Conservation (phyloP, 1,140 invertebrate species). For the Eubasilissa regina region DNA sequence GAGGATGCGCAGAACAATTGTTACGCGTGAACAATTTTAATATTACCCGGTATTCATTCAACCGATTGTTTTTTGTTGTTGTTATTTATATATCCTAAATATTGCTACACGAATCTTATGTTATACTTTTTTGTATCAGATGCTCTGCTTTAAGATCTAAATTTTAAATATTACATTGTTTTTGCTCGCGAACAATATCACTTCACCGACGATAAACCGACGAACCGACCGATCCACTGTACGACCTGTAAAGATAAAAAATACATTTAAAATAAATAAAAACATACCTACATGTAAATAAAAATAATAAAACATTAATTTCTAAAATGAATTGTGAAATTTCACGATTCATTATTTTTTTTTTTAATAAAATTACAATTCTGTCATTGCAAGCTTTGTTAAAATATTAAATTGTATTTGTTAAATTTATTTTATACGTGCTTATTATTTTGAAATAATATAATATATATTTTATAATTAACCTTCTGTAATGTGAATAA, state of each 20-base stretch:
- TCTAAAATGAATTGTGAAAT: background rate
- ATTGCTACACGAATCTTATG: background rate
- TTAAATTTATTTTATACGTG: no score
- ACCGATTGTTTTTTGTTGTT: no score
- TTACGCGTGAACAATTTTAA: no score
- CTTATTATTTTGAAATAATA: no score
- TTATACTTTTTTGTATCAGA: conserved; percentile 1
- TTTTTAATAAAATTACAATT: no score
- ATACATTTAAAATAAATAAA: background rate
- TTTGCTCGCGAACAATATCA: background rate
- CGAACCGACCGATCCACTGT: background rate
- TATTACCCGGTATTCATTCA: no score
- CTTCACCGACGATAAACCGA: conserved; percentile 19
- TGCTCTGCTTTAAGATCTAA: background rate
- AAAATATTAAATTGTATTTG: no score
- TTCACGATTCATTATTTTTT: background rate
- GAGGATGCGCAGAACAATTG: background rate
- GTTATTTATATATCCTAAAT: no score
- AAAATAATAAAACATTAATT: background rate
- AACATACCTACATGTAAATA: no score
- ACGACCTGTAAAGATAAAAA: background rate
- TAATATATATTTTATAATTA: no score
- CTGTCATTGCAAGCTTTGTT: no score
- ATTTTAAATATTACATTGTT: background rate
- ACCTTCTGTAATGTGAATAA: no score